These are phyloP conservation scores for Pterophyllum scalare DNA, from an alignment of 2,113 vertebrate genomes.

Conservation along the genomic window DNA sequence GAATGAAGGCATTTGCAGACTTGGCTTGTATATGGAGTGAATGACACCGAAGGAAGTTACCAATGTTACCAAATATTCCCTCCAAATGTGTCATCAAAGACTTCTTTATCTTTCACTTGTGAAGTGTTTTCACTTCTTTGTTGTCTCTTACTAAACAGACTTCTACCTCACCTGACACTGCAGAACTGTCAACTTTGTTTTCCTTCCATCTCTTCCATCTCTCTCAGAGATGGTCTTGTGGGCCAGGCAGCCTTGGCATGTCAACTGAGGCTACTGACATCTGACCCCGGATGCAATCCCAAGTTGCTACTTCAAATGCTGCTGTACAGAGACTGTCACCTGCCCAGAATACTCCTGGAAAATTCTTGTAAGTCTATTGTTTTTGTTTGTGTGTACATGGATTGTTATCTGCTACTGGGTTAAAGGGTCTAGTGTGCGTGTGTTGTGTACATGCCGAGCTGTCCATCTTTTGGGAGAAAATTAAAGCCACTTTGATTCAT, in stretches of 20 bases:
- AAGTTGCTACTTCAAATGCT: conserved; percentile 88
- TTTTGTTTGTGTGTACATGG: not conserved
- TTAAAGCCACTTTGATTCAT: not conserved
- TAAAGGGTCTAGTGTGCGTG: not conserved
- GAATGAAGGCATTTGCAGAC: conserved; percentile 83
- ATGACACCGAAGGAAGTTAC: conserved; percentile 83
- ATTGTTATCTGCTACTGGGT: not conserved
- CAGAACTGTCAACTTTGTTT: conserved; percentile 78
- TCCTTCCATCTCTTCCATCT: conserved; percentile 42
- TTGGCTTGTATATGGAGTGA: conserved; percentile 79
- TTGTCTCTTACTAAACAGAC: conserved; percentile 75
- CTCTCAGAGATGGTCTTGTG: conserved; percentile 85
- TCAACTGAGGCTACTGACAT: conserved; percentile 90
- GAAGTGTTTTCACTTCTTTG: conserved; percentile 38
- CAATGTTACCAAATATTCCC: conserved; percentile 71
- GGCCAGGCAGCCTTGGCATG: conserved; percentile 81
- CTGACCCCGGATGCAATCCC: conserved; percentile 88
- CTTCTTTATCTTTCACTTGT: conserved; percentile 46
- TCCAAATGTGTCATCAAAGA: conserved; percentile 34
- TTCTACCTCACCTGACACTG: conserved; percentile 77
- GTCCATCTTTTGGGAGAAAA: not conserved
- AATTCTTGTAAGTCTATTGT: conserved; percentile 85
- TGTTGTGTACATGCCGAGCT: not conserved
- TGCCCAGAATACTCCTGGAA: conserved; percentile 87
- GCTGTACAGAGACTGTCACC: conserved; percentile 86